Base-by-base conservation (phyloP, 53 echinoderm and acorn worm species). In the Henricia sp. region DNA sequence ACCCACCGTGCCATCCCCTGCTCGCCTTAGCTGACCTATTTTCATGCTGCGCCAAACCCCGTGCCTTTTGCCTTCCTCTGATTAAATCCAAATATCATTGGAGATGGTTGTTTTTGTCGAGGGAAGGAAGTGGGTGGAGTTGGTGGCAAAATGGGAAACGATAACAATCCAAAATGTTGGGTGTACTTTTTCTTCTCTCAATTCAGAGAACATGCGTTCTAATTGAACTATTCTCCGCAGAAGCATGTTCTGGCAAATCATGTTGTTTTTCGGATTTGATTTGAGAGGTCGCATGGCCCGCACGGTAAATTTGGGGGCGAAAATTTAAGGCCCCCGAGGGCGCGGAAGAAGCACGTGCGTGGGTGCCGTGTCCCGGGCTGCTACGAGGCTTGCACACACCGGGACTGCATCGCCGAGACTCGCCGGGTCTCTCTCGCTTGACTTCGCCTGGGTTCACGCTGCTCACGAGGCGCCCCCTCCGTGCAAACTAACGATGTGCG, bases 311-410 rank as follows among this genome's bases (percentile, higher is more conserved):
- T 37, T n/a, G n/a, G n/a, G n/a, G n/a, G n/a, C n/a, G n/a, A n/a
- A n/a, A n/a, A n/a, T n/a, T 58, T 58, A 58, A 36, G 57, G 59
- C 57, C 57, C 76, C 76, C 43, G 14, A 28, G 67, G 76, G 76
- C 76, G 38, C 76, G 59, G 76, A 58, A 76, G 76, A 25, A 39
- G 42, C 76, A 76, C 76, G 76, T 76, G 76, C 39, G 76, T 40
- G 40, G 54, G 76, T 36, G 54, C 73, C 16, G 55, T n/a, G n/a
- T n/a, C n/a, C n/a, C n/a, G n/a, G n/a, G n/a, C n/a, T n/a, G n/a
- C n/a, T 46, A 46, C 48, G 8, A 14, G 8, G 14, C 8, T 41
- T 59, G 76, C 57, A 76, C 59, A 76, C 76, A 76, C 56, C 58
- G 59, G 39, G 39, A 39, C 52, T 59, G 76, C 76, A n/a, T 76